Evolutionary conservation across 2,113 vertebrate species (phyloP).

Genomic region (Nestor notabilis): DNA sequence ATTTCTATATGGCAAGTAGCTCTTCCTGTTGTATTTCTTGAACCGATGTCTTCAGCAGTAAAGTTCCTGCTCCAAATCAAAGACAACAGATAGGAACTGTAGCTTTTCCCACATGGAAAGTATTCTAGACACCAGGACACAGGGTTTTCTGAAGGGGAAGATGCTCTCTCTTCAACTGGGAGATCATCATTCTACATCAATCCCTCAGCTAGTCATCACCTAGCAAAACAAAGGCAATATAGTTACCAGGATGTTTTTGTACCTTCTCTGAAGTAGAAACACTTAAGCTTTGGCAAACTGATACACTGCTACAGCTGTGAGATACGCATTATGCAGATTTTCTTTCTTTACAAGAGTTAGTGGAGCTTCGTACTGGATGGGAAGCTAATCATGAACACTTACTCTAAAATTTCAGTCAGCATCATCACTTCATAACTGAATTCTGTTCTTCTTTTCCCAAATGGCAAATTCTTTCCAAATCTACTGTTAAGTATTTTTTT

Average conservation of each 20-base stretch:
- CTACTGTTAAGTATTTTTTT: not conserved
- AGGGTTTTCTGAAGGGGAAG: not conserved
- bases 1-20: not conserved
- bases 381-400: not conserved
- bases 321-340: not conserved
- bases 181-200: not conserved
- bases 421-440: not conserved
- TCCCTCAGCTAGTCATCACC: not conserved
- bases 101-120: not conserved
- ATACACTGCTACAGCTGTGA: not conserved
- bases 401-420: not conserved
- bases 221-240: not conserved
- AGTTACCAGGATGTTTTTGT: not conserved
- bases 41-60: not conserved
- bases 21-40: not conserved
- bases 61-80: not conserved
- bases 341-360: not conserved
- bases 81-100: not conserved
- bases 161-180: not conserved
- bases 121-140: not conserved
- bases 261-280: not conserved
- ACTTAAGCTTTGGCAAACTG: not conserved
- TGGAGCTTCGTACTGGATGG: not conserved
- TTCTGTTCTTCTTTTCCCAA: not conserved
- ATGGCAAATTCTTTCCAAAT: not conserved